Conservation (phyloP, 2,797 vertebrate genomes). For the Phrynocephalus forsythii region DNA sequence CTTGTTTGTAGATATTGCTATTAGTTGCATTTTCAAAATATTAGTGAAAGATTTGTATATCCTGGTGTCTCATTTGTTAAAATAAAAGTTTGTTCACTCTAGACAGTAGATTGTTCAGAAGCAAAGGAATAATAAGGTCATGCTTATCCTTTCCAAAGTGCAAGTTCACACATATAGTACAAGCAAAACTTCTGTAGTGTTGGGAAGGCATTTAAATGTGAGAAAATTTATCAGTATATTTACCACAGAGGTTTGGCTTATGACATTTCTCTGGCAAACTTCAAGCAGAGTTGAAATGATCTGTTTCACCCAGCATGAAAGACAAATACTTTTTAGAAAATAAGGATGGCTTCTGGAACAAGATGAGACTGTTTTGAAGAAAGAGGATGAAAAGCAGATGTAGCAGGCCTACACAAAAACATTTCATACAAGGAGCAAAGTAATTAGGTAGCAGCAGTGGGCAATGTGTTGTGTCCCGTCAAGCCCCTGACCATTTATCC, state of each 20-base stretch:
- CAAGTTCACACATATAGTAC: background rate
- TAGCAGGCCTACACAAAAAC: background rate
- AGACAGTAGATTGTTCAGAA: background rate
- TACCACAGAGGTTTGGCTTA: background rate
- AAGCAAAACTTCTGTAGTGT: background rate
- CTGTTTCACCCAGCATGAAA: background rate
- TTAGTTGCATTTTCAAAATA: background rate
- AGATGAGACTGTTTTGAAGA: background rate
- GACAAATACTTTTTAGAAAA: background rate
- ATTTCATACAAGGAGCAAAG: background rate
- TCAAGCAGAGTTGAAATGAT: background rate
- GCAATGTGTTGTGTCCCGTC: background rate
- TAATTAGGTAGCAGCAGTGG: background rate
- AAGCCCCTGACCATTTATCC: too few species aligned
- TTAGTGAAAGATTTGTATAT: background rate
- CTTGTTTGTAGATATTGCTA: background rate
- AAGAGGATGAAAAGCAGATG: background rate
- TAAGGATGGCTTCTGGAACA: background rate
- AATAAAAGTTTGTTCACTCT: background rate
- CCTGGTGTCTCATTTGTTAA: too few species aligned
- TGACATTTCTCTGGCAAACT: background rate
- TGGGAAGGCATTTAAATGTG: background rate
- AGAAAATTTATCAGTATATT: background rate
- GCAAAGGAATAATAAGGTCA: background rate
- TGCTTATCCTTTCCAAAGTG: background rate